A percentile compares a stretch with the other conserved stretches of the same genome.
These are phyloP conservation scores for Noctua pronuba DNA, from an alignment of 2,888 invertebrate genomes.

Conservation along the genomic window DNA sequence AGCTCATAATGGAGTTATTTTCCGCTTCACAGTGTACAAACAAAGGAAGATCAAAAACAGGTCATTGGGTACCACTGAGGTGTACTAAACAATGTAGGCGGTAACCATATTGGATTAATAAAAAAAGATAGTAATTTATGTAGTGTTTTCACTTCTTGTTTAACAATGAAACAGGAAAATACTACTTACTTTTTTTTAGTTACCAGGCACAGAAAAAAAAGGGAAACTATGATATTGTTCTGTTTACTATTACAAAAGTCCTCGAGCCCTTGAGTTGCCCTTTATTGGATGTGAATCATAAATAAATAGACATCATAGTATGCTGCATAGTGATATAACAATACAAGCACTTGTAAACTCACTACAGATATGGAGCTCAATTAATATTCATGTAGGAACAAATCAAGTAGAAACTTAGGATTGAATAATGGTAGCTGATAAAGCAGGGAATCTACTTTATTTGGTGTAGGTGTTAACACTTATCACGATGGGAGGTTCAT, in stretches of 20 bases:
- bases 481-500: slow-evolving; percentile 8
- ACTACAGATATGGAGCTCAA: slow-evolving; percentile 4
- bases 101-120: too few species aligned
- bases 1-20: not conserved
- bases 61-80: not conserved
- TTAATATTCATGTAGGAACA: slow-evolving; percentile 10
- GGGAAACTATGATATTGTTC: slow-evolving; percentile 23
- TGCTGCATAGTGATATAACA: not conserved
- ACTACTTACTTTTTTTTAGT: not conserved
- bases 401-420: slow-evolving; percentile 7
- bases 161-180: not conserved
- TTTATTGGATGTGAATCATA: slow-evolving; percentile 35
- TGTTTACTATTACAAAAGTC: slow-evolving; percentile 4
- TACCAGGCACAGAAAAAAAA: slow-evolving; percentile 3
- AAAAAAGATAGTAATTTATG: not conserved
- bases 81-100: not conserved
- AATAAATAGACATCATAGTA: not conserved
- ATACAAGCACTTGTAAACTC: slow-evolving; percentile 17
- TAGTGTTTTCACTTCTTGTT: not conserved
- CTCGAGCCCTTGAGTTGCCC: slow-evolving; percentile 22
- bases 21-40: not conserved
- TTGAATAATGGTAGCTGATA: not conserved
- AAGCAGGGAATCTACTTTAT: not conserved
- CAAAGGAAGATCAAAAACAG: not conserved
- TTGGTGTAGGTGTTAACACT: not conserved